Evolutionary conservation across 2,888 invertebrate genomes (phyloP).

Genomic region (Acronicta leporina): DNA sequence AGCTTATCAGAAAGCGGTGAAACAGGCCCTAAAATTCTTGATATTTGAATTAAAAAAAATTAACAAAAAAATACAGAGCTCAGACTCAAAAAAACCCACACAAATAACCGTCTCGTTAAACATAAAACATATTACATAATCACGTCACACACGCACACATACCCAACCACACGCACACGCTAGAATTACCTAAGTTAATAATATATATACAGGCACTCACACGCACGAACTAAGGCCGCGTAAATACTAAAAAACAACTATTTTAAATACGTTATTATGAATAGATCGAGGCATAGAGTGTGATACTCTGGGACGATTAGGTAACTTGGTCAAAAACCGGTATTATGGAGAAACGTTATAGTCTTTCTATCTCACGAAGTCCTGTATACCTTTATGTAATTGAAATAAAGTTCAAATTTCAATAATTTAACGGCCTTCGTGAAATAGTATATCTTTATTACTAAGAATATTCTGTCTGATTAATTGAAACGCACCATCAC

Average conservation of each 20-base stretch:
- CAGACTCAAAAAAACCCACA: neutral
- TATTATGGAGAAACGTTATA: constrained; percentile 6
- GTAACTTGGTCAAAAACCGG: constrained; percentile 32
- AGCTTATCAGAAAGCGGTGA: too few species aligned
- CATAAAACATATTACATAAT: constrained; percentile 5
- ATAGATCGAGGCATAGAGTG: constrained; percentile 23
- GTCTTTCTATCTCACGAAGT: too few species aligned
- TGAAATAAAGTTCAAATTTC: too few species aligned
- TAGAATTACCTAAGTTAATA: constrained; percentile 35
- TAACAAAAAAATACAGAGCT: neutral
- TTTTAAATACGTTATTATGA: constrained; percentile 22
- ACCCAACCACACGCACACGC: constrained; percentile 21
- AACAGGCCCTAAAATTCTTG: too few species aligned
- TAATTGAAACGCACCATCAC: too few species aligned
- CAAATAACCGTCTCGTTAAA: neutral
- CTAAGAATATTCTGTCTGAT: too few species aligned
- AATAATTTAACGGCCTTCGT: too few species aligned
- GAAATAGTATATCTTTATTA: too few species aligned
- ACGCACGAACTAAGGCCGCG: constrained; percentile 35
- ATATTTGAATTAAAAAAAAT: too few species aligned
- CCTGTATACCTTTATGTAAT: too few species aligned
- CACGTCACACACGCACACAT: constrained; percentile 30
- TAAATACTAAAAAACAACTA: constrained; percentile 36
- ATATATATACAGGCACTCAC: constrained; percentile 33
- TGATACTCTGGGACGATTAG: constrained; percentile 14